Conservation (phyloP, 2,888 invertebrate genomes). For the Leptinotarsa rubiginosa region DNA sequence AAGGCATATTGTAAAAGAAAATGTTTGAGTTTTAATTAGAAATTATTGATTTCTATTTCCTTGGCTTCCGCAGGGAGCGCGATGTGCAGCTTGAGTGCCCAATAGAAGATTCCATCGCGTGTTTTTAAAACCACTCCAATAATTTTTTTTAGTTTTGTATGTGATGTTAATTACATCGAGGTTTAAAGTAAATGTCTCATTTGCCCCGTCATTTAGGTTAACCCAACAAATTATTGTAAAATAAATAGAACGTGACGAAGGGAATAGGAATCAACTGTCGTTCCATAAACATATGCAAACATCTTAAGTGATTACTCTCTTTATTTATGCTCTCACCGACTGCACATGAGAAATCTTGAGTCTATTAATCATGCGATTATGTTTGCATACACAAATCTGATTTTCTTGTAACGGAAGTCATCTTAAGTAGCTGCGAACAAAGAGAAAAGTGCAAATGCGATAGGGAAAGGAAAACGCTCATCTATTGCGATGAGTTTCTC, state of each 20-base stretch:
- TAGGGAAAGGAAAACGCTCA: slow-evolving; percentile 37
- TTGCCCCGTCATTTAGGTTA: no score
- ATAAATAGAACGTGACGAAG: slow-evolving; percentile 36
- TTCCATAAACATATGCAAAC: slow-evolving; percentile 49
- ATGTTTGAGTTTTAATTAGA: no score
- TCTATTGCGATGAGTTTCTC: slow-evolving; percentile 38
- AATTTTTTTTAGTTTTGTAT: no score
- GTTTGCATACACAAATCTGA: slow-evolving; percentile 47
- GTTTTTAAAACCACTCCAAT: no score
- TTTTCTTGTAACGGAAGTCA: slow-evolving; percentile 44
- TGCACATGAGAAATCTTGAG: slow-evolving; percentile 33
- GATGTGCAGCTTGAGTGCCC: no score
- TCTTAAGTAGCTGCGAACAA: slow-evolving; percentile 44
- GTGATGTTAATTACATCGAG: no score
- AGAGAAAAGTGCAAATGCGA: slow-evolving; percentile 43
- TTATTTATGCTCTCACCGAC: slow-evolving; percentile 52
- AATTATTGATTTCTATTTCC: no score
- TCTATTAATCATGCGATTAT: slow-evolving; percentile 46
- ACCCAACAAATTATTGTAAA: slow-evolving; percentile 10
- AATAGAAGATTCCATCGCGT: no score
- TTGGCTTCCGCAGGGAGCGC: no score
- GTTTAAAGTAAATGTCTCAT: no score
- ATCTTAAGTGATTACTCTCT: slow-evolving; percentile 51
- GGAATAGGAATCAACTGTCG: slow-evolving; percentile 37
- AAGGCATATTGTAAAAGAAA: no score